phyloP scores from a whole-genome alignment of 2,888 invertebrate genomes.

The Patella pellucida region DNA sequence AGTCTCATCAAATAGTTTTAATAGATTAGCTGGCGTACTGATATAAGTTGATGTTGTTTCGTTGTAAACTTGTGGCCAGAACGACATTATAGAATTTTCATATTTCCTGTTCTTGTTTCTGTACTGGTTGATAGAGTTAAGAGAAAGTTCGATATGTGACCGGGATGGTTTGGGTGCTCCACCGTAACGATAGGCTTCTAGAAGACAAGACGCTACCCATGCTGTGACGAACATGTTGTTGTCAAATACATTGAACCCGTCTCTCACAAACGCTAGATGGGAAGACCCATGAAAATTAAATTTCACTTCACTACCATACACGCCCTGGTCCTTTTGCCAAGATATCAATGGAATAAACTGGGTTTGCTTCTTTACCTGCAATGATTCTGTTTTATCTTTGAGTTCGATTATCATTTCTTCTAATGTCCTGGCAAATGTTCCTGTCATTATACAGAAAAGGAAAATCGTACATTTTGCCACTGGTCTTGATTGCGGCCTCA shows the following conservation, averaged over 20 bases:
- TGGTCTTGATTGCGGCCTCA: no score
- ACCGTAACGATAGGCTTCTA: slow-evolving; percentile 55
- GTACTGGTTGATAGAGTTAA: slow-evolving; percentile 44
- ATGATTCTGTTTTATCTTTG: neutral
- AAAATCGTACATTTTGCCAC: no score
- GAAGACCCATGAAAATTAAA: slow-evolving; percentile 56
- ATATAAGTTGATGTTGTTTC: slow-evolving; percentile 32
- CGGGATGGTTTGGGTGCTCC: slow-evolving; percentile 27
- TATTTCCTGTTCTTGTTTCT: slow-evolving; percentile 53
- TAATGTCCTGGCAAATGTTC: no score
- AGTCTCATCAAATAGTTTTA: slow-evolving; percentile 40
- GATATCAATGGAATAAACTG: slow-evolving; percentile 42
- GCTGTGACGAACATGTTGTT: slow-evolving; percentile 65
- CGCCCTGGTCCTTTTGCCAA: slow-evolving; percentile 55
- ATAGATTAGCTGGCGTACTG: slow-evolving; percentile 44
- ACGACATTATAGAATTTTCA: slow-evolving; percentile 54
- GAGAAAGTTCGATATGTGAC: slow-evolving; percentile 27
- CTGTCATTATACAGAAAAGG: no score
- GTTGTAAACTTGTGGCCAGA: slow-evolving; percentile 57
- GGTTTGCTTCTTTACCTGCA: slow-evolving; percentile 41
- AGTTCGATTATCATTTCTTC: neutral
- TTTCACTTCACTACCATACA: slow-evolving; percentile 57
- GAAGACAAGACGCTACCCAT: slow-evolving; percentile 55
- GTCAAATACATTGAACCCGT: slow-evolving; percentile 53
- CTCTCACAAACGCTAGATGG: slow-evolving; percentile 45